phyloP scores from a whole-genome alignment of 2,113 vertebrate species.

The Chauna torquata region DNA sequence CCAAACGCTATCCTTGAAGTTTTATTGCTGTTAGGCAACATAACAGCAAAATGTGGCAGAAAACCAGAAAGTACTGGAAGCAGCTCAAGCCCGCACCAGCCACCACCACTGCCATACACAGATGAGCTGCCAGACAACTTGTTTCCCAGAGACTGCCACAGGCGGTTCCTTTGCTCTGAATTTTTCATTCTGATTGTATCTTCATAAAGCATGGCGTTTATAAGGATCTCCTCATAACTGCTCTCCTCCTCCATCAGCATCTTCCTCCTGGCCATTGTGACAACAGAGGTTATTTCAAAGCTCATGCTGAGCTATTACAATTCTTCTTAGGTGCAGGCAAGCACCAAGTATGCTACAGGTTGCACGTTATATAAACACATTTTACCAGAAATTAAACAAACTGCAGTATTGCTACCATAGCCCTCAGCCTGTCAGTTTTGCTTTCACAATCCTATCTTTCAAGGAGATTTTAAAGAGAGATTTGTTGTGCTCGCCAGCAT shows the following conservation, averaged over 20 bases:
- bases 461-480: not conserved
- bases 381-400: conserved; percentile 25
- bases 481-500: not conserved
- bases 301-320: not conserved
- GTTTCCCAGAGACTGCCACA: not conserved
- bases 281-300: not conserved
- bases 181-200: not conserved
- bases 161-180: not conserved
- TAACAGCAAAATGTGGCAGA: not conserved
- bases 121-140: not conserved
- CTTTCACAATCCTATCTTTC: not conserved
- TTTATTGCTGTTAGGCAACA: not conserved
- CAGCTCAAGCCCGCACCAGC: not conserved
- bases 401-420: not conserved
- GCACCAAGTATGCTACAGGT: not conserved
- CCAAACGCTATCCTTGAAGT: not conserved
- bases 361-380: not conserved
- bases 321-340: not conserved
- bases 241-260: not conserved
- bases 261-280: not conserved
- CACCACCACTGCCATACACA: not conserved
- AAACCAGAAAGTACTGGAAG: not conserved
- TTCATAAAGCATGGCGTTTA: not conserved
- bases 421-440: conserved; percentile 11
- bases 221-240: not conserved